Evolutionary conservation across 2,888 invertebrate species (phyloP).

Genomic region (Caenorhabditis japonica): DNA sequence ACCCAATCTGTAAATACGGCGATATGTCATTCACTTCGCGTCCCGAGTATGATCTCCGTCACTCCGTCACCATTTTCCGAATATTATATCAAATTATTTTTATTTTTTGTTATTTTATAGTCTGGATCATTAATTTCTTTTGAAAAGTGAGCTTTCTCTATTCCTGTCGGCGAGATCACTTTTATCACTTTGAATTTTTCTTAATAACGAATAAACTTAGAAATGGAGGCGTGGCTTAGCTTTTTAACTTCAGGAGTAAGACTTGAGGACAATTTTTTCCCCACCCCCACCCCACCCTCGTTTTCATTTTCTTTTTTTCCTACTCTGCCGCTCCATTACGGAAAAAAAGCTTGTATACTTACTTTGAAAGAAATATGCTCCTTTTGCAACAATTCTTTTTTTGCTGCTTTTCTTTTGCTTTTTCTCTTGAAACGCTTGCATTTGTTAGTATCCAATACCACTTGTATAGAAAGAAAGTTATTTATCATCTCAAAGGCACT

Average conservation of each 20-base stretch:
- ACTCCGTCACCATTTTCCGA: neutral
- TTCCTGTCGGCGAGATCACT: too few species aligned
- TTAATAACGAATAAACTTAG: too few species aligned
- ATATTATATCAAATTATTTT: constrained; percentile 13
- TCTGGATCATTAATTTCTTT: too few species aligned
- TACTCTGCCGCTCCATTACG: too few species aligned
- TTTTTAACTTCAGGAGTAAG: too few species aligned
- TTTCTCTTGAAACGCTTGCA: constrained; percentile 13
- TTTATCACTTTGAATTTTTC: too few species aligned
- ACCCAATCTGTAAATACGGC: constrained; percentile 24
- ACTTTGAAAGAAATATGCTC: too few species aligned
- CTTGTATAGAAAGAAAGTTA: constrained; percentile 1
- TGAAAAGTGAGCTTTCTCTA: too few species aligned
- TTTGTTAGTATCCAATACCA: constrained; percentile 6
- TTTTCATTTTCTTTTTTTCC: constrained; percentile 14
- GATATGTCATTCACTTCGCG: constrained; percentile 37
- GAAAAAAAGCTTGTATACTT: constrained; percentile 6
- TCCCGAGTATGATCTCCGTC: neutral
- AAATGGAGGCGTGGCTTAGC: too few species aligned
- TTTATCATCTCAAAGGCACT: neutral
- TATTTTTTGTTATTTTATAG: neutral
- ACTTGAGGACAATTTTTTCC: too few species aligned
- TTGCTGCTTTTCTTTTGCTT: constrained; percentile 4
- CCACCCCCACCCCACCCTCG: constrained; percentile 14
- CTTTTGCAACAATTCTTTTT: constrained; percentile 35